These are phyloP conservation scores for Trypoxylon attenuatum DNA, from an alignment of 2,888 invertebrate genomes.

Conservation along the genomic window DNA sequence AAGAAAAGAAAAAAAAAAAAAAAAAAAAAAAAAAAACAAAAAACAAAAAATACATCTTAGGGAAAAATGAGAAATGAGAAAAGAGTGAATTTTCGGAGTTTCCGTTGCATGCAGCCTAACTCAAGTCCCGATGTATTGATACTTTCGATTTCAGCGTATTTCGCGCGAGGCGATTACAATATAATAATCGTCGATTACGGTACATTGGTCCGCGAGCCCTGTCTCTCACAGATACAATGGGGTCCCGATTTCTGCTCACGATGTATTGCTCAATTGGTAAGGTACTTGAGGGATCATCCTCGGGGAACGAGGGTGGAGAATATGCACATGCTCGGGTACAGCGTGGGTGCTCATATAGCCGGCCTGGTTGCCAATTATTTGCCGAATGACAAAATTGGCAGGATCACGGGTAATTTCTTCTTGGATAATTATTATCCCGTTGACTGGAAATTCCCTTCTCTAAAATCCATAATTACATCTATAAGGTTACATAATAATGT, in stretches of 20 bases:
- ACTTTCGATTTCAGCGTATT: constrained; percentile 79
- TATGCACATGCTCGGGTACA: constrained; percentile 89
- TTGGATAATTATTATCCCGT: too few relatives aligned
- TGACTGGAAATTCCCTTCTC: too few relatives aligned
- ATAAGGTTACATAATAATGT: too few relatives aligned
- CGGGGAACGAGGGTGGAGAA: constrained; percentile 84
- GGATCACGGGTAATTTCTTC: constrained; percentile 89
- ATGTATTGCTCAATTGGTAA: constrained; percentile 88
- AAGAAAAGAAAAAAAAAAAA: too few relatives aligned
- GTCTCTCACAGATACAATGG: constrained; percentile 82
- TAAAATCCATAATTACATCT: too few relatives aligned
- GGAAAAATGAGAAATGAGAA: too few relatives aligned
- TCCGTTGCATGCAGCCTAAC: too few relatives aligned
- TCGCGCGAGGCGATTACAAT: constrained; percentile 87
- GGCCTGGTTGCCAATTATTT: constrained; percentile 88
- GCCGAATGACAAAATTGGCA: constrained; percentile 85
- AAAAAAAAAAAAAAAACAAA: too few relatives aligned
- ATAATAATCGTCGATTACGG: constrained; percentile 92
- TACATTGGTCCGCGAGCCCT: constrained; percentile 86
- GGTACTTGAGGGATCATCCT: constrained; percentile 86
- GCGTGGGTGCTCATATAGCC: constrained; percentile 90
- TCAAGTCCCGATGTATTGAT: constrained; percentile 22
- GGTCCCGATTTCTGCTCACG: constrained; percentile 77
- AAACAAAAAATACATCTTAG: too few relatives aligned
- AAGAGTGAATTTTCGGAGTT: too few relatives aligned